phyloP scores from a whole-genome alignment of 2,113 vertebrate genomes.

The Epinephelus cyanopodus region DNA sequence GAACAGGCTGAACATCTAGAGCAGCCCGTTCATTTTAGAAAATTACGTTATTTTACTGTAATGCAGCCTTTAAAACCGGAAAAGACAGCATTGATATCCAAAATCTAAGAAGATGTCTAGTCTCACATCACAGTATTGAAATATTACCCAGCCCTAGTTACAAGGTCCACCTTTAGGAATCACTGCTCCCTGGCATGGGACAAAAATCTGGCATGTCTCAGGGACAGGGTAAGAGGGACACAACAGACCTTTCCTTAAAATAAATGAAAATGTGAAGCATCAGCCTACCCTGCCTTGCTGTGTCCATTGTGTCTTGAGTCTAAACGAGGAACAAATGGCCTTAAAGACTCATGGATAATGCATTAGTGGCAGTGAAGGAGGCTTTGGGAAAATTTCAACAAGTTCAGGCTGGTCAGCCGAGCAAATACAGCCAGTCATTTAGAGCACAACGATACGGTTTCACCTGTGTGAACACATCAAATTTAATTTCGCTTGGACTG shows the following conservation, averaged over 20 bases:
- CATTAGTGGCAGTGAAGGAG: neutral
- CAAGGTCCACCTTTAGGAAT: slow-evolving; percentile 5
- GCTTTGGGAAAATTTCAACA: slow-evolving; percentile 22
- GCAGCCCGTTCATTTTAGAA: too few species aligned
- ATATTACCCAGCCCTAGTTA: neutral
- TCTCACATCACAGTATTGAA: too few species aligned
- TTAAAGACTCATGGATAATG: slow-evolving; percentile 25
- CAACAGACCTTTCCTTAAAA: slow-evolving; percentile 13
- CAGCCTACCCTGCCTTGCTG: neutral
- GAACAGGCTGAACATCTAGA: too few species aligned
- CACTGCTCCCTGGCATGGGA: neutral
- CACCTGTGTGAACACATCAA: slow-evolving; percentile 11
- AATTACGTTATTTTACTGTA: too few species aligned
- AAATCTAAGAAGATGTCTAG: too few species aligned
- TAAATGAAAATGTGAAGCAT: slow-evolving; percentile 25
- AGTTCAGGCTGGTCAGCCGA: neutral
- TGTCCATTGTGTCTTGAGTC: slow-evolving; percentile 15
- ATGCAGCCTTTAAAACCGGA: too few species aligned
- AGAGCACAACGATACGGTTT: neutral
- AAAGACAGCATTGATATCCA: too few species aligned
- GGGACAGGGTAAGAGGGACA: neutral
- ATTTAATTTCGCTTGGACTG: slow-evolving; percentile 25
- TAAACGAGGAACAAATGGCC: slow-evolving; percentile 19
- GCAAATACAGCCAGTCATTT: neutral
- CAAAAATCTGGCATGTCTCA: neutral